Base-by-base conservation (phyloP, 1,140 invertebrate species). In the Hylaeus volcanicus region DNA sequence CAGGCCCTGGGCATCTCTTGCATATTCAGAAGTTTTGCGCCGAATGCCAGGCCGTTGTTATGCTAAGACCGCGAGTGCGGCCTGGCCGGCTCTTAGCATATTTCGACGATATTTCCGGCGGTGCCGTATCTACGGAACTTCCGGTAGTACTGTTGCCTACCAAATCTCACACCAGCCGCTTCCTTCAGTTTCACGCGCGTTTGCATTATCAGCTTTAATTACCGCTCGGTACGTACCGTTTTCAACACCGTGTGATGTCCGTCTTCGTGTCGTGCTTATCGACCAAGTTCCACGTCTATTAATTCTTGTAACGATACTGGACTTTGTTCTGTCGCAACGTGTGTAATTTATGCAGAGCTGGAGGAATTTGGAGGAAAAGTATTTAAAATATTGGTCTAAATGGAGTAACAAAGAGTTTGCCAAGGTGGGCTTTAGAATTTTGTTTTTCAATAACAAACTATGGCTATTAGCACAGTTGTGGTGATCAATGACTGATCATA, bases 21-120 rank as follows among this genome's bases (percentile, higher is more conserved):
- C 88, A 90, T 90, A 91, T 90, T 91, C 90, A 90, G 82, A 85
- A 86, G 79, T 81, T 86, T 87, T 88, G 86, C 89, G 83, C 88
- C 88, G 82, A 90, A 91, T 88, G 86, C 84, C 86, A 84, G 86
- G 83, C 86, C 84, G 86, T 89, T 90, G 88, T 90, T 89, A 91
- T 89, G 89, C 88, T 88, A 90, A 91, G 88, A 90, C 88, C 86
- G 74, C 84, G 79, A 83, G 85, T 80, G 71, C 51, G 58, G 26
- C 64, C 74, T 73, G 84, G 74, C 79, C 73, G 76, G 79, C 86
- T 89, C 82, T 91, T 90, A 89, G 86, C 86, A 90, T 90, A 90
- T 91, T 89, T 90, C 82, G 80, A 82, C 86, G 83, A 89, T 89
- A 89, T 91, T 90, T 91, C 87, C 86, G 66, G 56, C 77, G 9